A percentile compares a stretch with the other conserved stretches of the same genome.
phyloP scores from a whole-genome alignment of 2,888 invertebrate genomes.

The Eupeodes luniger region DNA sequence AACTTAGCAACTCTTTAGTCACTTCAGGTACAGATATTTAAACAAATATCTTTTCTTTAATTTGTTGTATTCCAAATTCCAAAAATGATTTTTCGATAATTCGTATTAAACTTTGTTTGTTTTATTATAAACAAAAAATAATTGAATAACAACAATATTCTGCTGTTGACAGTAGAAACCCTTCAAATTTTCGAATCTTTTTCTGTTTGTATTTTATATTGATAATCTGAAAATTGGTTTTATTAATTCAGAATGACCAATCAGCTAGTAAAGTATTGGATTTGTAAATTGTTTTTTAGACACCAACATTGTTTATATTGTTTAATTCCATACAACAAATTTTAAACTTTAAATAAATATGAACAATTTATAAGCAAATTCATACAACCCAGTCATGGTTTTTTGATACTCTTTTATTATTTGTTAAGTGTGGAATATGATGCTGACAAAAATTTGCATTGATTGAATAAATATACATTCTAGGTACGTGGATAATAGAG shows the following conservation, averaged over 20 bases:
- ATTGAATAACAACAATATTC: not conserved
- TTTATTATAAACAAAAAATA: not conserved
- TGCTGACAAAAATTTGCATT: not conserved
- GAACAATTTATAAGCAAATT: not conserved
- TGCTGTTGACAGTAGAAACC: slow-evolving; percentile 6
- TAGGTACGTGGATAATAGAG: not conserved
- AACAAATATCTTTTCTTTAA: too few relatives aligned
- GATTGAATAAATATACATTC: not conserved
- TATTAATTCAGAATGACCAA: not conserved
- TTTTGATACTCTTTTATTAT: not conserved
- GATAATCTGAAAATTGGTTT: not conserved
- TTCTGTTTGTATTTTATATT: not conserved
- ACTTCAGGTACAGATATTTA: too few relatives aligned
- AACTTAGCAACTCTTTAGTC: too few relatives aligned
- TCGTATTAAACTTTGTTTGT: too few relatives aligned
- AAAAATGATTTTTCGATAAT: too few relatives aligned
- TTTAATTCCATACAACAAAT: too few relatives aligned
- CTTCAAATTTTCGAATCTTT: not conserved
- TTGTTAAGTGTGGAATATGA: not conserved
- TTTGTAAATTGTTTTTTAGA: not conserved
- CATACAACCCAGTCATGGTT: not conserved
- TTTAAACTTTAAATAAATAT: too few relatives aligned
- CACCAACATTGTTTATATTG: not conserved
- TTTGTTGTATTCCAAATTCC: too few relatives aligned
- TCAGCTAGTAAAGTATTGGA: not conserved